phyloP scores from a whole-genome alignment of 1,140 invertebrate species.

The Lucilia cuprina region DNA sequence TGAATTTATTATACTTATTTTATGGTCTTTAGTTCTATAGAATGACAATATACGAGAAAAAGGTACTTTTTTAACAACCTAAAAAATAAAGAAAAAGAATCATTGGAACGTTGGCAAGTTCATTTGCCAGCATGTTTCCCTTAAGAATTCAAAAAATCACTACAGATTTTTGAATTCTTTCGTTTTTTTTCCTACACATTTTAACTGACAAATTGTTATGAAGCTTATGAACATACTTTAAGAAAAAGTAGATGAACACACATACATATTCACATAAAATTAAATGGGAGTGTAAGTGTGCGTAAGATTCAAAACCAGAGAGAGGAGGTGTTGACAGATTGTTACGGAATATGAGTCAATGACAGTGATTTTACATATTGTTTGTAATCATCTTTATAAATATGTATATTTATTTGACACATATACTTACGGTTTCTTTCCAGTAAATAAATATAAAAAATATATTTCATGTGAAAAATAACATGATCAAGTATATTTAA shows the following conservation, averaged over 20 bases:
- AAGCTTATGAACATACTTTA: not conserved
- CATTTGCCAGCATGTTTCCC: constrained; percentile 7
- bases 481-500: not conserved
- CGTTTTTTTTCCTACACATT: not conserved
- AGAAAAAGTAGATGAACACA: not conserved
- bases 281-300: not conserved
- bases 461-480: not conserved
- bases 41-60: not conserved
- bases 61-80: not conserved
- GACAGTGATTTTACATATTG: constrained; percentile 13
- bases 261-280: not conserved
- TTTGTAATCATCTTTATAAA: not conserved
- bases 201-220: constrained; percentile 13
- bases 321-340: not conserved
- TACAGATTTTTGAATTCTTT: not conserved
- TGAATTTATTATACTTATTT: not conserved
- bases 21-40: not conserved
- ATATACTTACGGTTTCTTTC: not conserved
- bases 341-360: not conserved
- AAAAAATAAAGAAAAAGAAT: not conserved
- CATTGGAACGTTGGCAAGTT: not conserved
- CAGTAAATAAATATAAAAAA: too few species aligned
- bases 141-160: not conserved
- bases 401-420: not conserved
- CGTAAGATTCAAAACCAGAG: not conserved